Conservation (phyloP, 2,888 invertebrate species). For the Papilio gigon region DNA sequence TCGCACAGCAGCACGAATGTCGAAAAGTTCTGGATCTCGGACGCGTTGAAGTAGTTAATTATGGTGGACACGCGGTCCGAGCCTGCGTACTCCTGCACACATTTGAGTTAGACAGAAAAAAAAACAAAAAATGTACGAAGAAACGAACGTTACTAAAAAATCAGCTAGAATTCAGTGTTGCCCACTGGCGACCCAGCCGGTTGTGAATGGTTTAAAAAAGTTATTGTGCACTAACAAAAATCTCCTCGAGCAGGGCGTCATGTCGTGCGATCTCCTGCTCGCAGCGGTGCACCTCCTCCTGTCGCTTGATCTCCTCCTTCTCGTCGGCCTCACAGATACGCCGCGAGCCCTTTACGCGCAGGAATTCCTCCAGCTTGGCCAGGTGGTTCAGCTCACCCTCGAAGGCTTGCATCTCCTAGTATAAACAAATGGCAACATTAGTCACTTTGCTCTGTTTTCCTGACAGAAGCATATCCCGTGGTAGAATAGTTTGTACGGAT, state of each 20-base stretch:
- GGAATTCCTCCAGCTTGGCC: constrained; percentile 90
- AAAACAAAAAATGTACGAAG: not conserved
- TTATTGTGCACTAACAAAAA: constrained; percentile 81
- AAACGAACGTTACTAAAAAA: too few species aligned
- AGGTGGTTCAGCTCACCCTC: constrained; percentile 93
- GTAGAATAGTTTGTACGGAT: constrained; percentile 54
- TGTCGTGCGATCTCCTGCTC: constrained; percentile 87
- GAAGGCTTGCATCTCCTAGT: constrained; percentile 92
- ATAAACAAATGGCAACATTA: not conserved
- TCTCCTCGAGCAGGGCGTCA: constrained; percentile 87
- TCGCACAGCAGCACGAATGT: constrained; percentile 70
- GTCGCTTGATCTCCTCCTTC: constrained; percentile 86
- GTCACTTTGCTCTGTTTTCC: too few species aligned
- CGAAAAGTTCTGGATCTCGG: constrained; percentile 74
- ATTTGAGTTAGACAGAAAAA: not conserved
- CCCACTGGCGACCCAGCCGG: too few species aligned
- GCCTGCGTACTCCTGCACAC: constrained; percentile 60
- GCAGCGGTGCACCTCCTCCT: constrained; percentile 85
- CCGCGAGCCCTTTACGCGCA: constrained; percentile 91
- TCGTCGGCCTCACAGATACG: constrained; percentile 88
- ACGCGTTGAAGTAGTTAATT: constrained; percentile 59
- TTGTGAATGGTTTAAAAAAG: too few species aligned
- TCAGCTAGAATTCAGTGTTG: not conserved
- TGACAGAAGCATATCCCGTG: not conserved
- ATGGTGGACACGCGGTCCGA: constrained; percentile 59